Conservation (phyloP, 2,797 vertebrate genomes). For the Trichosurus vulpecula region DNA sequence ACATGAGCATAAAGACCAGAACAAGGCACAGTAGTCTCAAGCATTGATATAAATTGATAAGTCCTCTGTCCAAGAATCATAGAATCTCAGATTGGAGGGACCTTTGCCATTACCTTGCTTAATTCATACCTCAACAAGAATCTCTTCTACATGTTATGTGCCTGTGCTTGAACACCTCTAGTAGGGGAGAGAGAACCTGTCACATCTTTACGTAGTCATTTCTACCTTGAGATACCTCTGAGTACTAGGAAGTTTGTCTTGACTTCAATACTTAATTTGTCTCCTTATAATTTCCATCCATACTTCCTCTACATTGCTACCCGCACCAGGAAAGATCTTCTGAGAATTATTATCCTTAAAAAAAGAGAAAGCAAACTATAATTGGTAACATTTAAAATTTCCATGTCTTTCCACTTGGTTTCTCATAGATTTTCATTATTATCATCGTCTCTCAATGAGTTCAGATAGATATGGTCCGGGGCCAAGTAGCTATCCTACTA, state of each 20-base stretch:
- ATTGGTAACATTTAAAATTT: not conserved
- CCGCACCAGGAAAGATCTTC: not conserved
- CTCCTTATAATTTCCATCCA: not conserved
- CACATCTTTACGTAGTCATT: not conserved
- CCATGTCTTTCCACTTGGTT: not conserved
- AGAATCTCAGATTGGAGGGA: not conserved
- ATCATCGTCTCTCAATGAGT: not conserved
- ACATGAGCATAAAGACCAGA: not conserved
- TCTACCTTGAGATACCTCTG: not conserved
- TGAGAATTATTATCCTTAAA: not conserved
- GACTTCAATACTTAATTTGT: not conserved
- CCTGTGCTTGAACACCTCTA: not conserved
- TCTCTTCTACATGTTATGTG: not conserved
- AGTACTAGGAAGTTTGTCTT: not conserved
- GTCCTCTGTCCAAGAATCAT: not conserved
- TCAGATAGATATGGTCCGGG: not conserved
- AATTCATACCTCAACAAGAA: not conserved
- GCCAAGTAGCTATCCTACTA: no score
- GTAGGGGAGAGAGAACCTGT: not conserved
- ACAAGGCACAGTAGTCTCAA: not conserved
- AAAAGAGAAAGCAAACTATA: no score
- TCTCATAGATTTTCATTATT: no score
- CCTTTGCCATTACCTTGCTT: not conserved
- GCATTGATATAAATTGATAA: not conserved
- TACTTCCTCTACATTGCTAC: not conserved